Percentiles rank a stretch among this genome's conserved stretches.
Conservation (phyloP, 2,888 invertebrate species). For the Caenorhabditis macrosperma region DNA sequence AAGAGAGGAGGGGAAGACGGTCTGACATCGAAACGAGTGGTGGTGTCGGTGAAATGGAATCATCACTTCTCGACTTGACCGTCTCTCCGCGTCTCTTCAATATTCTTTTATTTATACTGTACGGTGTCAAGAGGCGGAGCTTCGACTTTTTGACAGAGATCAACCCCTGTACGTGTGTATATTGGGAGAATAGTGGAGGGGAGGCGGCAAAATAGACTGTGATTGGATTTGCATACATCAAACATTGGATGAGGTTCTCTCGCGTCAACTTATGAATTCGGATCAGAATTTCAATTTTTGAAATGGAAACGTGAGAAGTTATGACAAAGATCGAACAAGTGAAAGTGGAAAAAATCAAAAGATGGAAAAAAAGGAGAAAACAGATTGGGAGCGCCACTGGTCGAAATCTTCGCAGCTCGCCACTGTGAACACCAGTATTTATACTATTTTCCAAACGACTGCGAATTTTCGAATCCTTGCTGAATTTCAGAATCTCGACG, state of each 20-base stretch:
- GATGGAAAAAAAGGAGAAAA: too few relatives aligned
- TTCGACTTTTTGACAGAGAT: constrained; percentile 45
- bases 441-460: too few relatives aligned
- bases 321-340: too few relatives aligned
- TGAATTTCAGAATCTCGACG: too few relatives aligned
- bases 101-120: constrained; percentile 47
- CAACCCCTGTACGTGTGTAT: constrained; percentile 37
- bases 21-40: constrained; percentile 22
- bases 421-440: too few relatives aligned
- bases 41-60: constrained; percentile 48
- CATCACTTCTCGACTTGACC: constrained; percentile 14
- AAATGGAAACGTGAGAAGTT: too few relatives aligned
- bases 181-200: background rate
- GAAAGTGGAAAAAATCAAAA: too few relatives aligned
- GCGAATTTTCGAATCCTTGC: too few relatives aligned
- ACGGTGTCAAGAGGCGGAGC: constrained; percentile 32
- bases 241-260: constrained; percentile 1
- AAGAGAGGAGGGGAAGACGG: background rate
- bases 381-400: too few relatives aligned
- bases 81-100: constrained; percentile 3
- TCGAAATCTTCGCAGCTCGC: too few relatives aligned
- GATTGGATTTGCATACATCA: constrained; percentile 40
- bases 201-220: constrained; percentile 5
- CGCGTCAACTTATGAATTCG: background rate
- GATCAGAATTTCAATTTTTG: background rate